phyloP scores from a whole-genome alignment of 2,113 vertebrate genomes.

The Paralichthys olivaceus region DNA sequence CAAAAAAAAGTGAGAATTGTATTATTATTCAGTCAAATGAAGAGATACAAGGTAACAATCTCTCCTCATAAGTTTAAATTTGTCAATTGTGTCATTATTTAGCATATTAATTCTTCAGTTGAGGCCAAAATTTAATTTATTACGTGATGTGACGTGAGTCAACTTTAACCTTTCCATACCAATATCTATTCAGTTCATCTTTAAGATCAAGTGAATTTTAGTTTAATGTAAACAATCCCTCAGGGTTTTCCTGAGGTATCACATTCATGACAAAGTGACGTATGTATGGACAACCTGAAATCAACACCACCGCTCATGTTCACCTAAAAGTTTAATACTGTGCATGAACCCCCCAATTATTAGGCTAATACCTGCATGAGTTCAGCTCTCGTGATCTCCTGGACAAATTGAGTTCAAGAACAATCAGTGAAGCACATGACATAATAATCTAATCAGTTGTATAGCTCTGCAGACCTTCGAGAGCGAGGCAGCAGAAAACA shows the following conservation, averaged over 20 bases:
- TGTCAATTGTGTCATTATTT: too few species aligned
- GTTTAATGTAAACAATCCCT: too few species aligned
- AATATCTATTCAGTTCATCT: neutral
- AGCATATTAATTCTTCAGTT: too few species aligned
- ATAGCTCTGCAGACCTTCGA: slow-evolving; percentile 27
- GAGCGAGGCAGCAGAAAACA: slow-evolving; percentile 44
- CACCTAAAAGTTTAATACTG: slow-evolving; percentile 12
- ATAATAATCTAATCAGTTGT: slow-evolving; percentile 67
- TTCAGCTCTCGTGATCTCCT: slow-evolving; percentile 26
- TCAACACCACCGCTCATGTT: neutral
- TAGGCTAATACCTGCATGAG: slow-evolving; percentile 11
- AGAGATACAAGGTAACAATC: too few species aligned
- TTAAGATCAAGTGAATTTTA: neutral
- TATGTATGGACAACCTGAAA: neutral
- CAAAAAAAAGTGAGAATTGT: neutral
- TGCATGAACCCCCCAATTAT: slow-evolving; percentile 7
- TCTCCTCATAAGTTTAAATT: too few species aligned
- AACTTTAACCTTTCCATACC: neutral
- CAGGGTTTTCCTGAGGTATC: neutral
- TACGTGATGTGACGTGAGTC: neutral
- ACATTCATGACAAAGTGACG: neutral
- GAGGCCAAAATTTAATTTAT: too few species aligned
- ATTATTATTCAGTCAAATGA: too few species aligned
- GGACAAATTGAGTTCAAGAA: slow-evolving; percentile 29
- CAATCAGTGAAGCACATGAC: slow-evolving; percentile 60